These are phyloP conservation scores for Tragelaphus strepsiceros DNA, from an alignment of 2,113 vertebrate species.

Conservation along the genomic window DNA sequence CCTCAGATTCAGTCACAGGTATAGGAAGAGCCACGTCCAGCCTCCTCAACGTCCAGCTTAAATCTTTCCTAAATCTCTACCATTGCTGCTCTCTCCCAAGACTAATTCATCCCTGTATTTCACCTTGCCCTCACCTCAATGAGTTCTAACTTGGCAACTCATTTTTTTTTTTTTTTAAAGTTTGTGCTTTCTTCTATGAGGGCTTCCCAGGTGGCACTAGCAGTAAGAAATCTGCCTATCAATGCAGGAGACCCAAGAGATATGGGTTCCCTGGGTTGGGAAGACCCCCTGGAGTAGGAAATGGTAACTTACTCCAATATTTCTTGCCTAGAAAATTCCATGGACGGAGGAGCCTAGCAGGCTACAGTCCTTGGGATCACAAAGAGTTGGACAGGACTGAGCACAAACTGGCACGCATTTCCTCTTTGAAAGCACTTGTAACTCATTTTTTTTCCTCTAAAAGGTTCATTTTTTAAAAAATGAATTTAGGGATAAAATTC, in stretches of 20 bases:
- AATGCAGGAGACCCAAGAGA: neutral
- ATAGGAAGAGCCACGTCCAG: fast-evolving
- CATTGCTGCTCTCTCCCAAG: neutral
- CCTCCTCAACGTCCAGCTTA: neutral
- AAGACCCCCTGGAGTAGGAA: neutral
- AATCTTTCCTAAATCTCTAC: neutral
- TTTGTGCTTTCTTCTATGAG: neutral
- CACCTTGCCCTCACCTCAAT: neutral
- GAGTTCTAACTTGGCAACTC: neutral
- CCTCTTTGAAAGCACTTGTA: neutral
- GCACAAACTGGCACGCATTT: neutral
- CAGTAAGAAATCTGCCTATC: neutral
- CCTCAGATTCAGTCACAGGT: neutral
- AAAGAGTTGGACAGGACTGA: neutral
- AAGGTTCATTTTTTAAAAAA: slow-evolving; percentile 20
- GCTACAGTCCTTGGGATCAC: neutral
- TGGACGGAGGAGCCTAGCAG: neutral
- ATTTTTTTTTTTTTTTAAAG: neutral
- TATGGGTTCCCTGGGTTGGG: neutral
- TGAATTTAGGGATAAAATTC: neutral
- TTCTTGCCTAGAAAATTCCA: neutral
- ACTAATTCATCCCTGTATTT: neutral
- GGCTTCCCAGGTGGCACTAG: neutral
- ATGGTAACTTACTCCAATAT: neutral
- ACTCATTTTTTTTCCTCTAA: neutral